Conservation (phyloP, 2,797 vertebrate genomes). For the Galaxias olidus region DNA sequence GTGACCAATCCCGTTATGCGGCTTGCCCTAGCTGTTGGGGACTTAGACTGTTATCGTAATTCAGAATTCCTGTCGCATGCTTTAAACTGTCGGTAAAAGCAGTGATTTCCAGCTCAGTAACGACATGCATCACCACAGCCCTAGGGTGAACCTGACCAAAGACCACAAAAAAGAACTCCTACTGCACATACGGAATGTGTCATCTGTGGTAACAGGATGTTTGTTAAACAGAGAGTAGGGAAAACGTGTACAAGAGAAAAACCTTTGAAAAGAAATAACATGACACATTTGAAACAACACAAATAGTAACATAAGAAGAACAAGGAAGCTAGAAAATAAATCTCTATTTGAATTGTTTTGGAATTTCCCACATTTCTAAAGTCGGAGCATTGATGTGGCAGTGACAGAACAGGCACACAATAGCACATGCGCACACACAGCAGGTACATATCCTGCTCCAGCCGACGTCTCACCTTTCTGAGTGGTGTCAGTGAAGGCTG, state of each 20-base stretch:
- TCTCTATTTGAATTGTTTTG: too few relatives aligned
- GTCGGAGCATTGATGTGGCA: constrained; percentile 1
- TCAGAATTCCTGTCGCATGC: constrained; percentile 30
- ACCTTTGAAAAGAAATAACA: too few relatives aligned
- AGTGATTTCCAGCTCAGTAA: constrained; percentile 36
- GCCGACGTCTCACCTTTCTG: neutral
- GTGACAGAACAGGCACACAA: too few relatives aligned
- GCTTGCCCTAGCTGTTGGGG: constrained; percentile 7
- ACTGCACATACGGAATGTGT: neutral
- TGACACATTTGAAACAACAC: too few relatives aligned
- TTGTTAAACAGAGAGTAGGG: too few relatives aligned
- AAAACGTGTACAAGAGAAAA: too few relatives aligned
- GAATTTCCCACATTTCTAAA: neutral
- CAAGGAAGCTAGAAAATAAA: too few relatives aligned
- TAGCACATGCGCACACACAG: constrained; percentile 7
- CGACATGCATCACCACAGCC: constrained; percentile 45
- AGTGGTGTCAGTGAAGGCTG: constrained; percentile 21
- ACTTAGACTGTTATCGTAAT: constrained; percentile 44
- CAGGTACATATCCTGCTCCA: constrained; percentile 24
- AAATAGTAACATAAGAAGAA: too few relatives aligned
- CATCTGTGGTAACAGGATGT: too few relatives aligned
- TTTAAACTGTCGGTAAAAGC: constrained; percentile 31
- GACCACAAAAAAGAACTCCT: constrained; percentile 43
- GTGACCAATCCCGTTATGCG: neutral
- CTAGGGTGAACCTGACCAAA: constrained; percentile 22